Evolutionary conservation across 2,113 vertebrate species (phyloP).

Genomic region (Vulpes lagopus): DNA sequence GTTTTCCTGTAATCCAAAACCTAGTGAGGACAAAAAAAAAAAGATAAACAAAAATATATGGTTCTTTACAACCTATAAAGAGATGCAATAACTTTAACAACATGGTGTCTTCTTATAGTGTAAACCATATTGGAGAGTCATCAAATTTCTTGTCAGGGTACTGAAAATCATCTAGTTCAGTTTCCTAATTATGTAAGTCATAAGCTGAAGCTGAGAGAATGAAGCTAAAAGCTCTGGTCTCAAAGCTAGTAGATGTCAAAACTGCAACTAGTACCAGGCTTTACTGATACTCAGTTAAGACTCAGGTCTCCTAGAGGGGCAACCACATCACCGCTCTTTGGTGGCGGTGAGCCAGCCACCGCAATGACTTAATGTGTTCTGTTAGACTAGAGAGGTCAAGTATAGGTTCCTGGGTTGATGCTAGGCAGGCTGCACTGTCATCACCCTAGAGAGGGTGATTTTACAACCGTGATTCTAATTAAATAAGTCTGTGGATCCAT

Average conservation of each 20-base stretch:
- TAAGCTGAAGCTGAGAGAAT: not conserved
- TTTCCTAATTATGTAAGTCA: not conserved
- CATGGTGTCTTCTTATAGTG: not conserved
- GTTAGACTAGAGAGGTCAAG: not conserved
- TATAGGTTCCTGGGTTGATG: not conserved
- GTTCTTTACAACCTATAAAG: not conserved
- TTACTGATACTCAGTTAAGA: not conserved
- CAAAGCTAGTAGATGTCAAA: not conserved
- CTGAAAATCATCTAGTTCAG: not conserved
- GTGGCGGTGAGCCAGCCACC: accelerated
- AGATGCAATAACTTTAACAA: not conserved
- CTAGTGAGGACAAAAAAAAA: not conserved
- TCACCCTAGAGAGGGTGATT: not conserved
- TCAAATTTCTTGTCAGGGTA: not conserved
- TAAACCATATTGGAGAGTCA: not conserved
- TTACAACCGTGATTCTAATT: not conserved
- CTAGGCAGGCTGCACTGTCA: not conserved
- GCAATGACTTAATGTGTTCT: not conserved
- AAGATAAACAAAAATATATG: not conserved
- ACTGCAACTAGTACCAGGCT: not conserved
- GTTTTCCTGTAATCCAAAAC: slow-evolving; percentile 20
- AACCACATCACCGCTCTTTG: accelerated
- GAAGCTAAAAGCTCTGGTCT: not conserved
- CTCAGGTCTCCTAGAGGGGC: not conserved
- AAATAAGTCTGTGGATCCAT: not conserved